Conservation (phyloP, 2,888 invertebrate species). For the Gortyna flavago region DNA sequence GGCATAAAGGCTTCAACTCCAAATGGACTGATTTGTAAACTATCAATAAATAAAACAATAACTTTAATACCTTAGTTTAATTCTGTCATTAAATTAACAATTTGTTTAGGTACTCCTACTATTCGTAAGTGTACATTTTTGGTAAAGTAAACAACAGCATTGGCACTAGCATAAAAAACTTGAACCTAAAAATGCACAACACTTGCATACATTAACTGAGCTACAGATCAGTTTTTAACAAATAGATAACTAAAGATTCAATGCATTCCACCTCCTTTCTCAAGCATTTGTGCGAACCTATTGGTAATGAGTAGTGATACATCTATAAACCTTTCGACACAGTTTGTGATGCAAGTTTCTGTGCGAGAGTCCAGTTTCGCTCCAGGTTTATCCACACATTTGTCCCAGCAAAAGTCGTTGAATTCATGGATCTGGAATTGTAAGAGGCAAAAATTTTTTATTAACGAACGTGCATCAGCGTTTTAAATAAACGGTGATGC, state of each 20-base stretch:
- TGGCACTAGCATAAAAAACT: constrained; percentile 41
- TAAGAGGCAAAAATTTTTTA: neutral
- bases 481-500: neutral
- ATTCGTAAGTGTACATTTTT: constrained; percentile 52
- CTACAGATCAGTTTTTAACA: constrained; percentile 53
- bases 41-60: constrained; percentile 60
- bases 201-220: constrained; percentile 48
- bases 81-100: constrained; percentile 55
- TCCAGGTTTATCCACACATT: constrained; percentile 97
- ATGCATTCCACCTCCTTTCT: constrained; percentile 92
- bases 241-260: constrained; percentile 66
- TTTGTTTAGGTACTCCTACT: constrained; percentile 48
- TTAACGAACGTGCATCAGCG: too few species aligned
- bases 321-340: constrained; percentile 98
- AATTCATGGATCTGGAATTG: constrained; percentile 96
- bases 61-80: constrained; percentile 47
- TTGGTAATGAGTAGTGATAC: constrained; percentile 96
- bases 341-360: constrained; percentile 97
- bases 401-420: constrained; percentile 98
- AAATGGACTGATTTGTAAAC: constrained; percentile 59
- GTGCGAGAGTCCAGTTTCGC: constrained; percentile 96
- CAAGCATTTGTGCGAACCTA: constrained; percentile 96
- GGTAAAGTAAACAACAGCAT: constrained; percentile 47
- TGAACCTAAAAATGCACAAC: constrained; percentile 62
- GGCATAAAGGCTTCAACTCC: constrained; percentile 10